Evolutionary conservation across 1,140 invertebrate species (phyloP).

Genomic region (Diachasma alloeum): DNA sequence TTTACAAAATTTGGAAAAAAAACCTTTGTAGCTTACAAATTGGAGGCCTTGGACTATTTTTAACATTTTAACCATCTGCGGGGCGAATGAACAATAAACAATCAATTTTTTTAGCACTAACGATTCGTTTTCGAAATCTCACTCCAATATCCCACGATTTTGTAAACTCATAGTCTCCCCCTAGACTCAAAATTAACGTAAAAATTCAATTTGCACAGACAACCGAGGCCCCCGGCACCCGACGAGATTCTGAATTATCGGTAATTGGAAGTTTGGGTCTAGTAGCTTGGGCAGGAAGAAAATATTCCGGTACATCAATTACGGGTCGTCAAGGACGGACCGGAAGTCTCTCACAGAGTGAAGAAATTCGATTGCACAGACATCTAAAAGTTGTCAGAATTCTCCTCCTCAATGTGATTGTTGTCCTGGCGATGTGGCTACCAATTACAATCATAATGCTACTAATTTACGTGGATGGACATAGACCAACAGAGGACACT

Average conservation of each 20-base stretch:
- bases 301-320: constrained; percentile 55
- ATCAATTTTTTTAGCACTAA: too few species aligned
- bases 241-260: constrained; percentile 64
- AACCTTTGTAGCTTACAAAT: too few species aligned
- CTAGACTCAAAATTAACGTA: neutral
- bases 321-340: constrained; percentile 50
- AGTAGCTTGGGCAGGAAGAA: constrained; percentile 62
- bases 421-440: constrained; percentile 70
- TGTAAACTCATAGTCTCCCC: too few species aligned
- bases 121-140: too few species aligned
- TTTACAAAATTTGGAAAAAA: too few species aligned
- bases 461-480: constrained; percentile 69
- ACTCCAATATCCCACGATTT: too few species aligned
- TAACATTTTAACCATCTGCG: too few species aligned
- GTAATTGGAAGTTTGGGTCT: constrained; percentile 63
- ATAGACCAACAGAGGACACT: constrained; percentile 61
- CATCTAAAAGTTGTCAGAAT: constrained; percentile 68
- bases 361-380: constrained; percentile 66
- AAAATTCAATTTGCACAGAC: constrained; percentile 24
- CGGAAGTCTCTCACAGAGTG: constrained; percentile 65
- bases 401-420: constrained; percentile 67
- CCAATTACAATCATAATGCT: constrained; percentile 69
- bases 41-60: too few species aligned
- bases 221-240: constrained; percentile 32
- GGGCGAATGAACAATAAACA: too few species aligned